phyloP scores from a whole-genome alignment of 2,113 vertebrate genomes.

The Microtus ochrogaster region DNA sequence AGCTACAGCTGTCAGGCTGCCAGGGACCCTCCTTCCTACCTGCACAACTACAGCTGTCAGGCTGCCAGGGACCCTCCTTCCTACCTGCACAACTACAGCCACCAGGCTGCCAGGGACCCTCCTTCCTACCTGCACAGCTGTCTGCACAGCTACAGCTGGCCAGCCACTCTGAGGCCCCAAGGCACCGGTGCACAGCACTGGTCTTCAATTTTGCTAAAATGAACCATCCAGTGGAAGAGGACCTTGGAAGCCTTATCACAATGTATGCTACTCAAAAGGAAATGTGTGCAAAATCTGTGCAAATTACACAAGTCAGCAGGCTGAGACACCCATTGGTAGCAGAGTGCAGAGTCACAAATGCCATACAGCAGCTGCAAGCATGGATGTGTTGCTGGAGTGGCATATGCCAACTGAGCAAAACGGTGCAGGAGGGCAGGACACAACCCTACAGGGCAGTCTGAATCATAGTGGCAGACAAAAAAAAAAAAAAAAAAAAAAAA shows the following conservation, averaged over 20 bases:
- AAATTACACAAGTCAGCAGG: not conserved
- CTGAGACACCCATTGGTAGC: not conserved
- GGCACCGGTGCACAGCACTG: not conserved
- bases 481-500: too few relatives aligned
- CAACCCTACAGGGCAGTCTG: not conserved
- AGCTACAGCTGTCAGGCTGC: not conserved
- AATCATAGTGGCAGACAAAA: not conserved
- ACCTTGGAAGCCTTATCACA: not conserved
- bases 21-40: fast-evolving
- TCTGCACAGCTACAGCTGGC: not conserved
- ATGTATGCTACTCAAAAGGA: not conserved
- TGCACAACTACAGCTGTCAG: not conserved
- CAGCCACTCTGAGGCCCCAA: not conserved
- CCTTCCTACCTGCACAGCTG: not conserved
- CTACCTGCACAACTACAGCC: not conserved
- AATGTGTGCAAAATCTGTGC: not conserved
- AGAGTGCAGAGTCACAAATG: not conserved
- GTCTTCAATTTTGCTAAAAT: not conserved
- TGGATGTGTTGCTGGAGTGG: not conserved
- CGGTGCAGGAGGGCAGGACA: not conserved
- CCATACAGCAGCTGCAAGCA: not conserved
- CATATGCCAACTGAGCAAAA: not conserved
- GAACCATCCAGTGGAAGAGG: not conserved
- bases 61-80: too few relatives aligned
- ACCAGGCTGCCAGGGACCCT: fast-evolving